Conservation (phyloP, 2,888 invertebrate genomes). For the Creontiades dilutus region DNA sequence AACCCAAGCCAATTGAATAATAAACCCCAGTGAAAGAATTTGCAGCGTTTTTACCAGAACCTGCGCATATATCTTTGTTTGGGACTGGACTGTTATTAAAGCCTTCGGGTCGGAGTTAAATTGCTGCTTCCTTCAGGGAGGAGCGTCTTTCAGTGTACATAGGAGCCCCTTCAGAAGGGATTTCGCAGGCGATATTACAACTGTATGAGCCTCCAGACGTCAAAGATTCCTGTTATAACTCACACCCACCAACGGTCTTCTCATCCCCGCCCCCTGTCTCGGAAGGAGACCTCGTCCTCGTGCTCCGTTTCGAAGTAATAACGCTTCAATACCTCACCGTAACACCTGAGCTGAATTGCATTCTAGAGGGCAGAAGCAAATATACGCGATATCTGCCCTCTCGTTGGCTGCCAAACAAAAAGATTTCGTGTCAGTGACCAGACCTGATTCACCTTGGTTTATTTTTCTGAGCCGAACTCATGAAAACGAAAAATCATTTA, state of each 20-base stretch:
- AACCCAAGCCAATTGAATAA: no score
- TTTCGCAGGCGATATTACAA: neutral
- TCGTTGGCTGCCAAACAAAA: no score
- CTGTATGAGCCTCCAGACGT: neutral
- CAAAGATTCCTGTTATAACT: conserved; percentile 2
- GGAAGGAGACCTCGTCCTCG: no score
- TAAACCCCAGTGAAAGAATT: no score
- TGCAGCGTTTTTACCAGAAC: no score
- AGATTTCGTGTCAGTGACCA: no score
- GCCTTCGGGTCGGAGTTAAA: neutral
- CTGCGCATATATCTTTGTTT: no score
- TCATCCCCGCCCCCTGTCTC: neutral
- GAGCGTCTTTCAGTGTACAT: neutral
- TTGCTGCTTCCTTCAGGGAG: neutral
- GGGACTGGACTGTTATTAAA: neutral
- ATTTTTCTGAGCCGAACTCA: no score
- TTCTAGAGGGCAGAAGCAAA: neutral
- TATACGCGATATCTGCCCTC: neutral
- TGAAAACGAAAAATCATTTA: no score
- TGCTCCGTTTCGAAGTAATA: neutral
- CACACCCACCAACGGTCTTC: neutral
- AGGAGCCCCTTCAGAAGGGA: neutral
- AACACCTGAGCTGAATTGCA: neutral
- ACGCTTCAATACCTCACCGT: neutral
- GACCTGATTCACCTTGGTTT: no score